Base-by-base conservation (phyloP, 2,113 vertebrate genomes). In the Eonycteris spelaea region DNA sequence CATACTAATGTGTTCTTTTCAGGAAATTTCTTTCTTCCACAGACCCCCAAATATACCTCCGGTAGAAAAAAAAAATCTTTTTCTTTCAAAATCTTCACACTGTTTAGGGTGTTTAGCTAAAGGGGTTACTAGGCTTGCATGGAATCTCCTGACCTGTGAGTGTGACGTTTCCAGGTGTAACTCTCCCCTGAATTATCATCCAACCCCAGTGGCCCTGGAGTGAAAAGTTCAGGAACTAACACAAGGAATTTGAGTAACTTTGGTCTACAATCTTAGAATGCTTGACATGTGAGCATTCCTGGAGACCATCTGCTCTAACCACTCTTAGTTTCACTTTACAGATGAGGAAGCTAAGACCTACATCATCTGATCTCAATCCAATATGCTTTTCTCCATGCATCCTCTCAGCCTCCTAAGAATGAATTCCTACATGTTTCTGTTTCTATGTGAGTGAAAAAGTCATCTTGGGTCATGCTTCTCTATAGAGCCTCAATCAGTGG, bases 381-480 rank as follows among this genome's bases (percentile, higher is more conserved):
- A 22, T 16, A 40, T 2, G 33, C n/a, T 85, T 85, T 97, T 67
- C 59, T 67, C 67, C 35, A 35, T 18, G 33, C 67, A 59, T 35
- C 16, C 6, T 35, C 6, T 1, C 38, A 5, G 35, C 24, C 38
- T 86, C 61, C 43, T 59, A 18, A 40, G 21, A 80, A 71, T 3
- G 16, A 63, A 53, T 79, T 78, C 15, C 59, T 80, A 59, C 24
- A 28, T 28, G 82, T 22, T 28, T 77, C 40, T 53, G n/a, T 79
- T 79, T 79, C 45, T 40, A 26, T 65, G 45, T 21, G 24, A 74
- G 35, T 22, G 7, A 57, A 80, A 71, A 94, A 82, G 93, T 83
- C 61, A 77, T 86, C 80, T 48, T 45, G 22, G 67, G 85, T 87
- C 91, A 83, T 16, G 45, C 67, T 88, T 88, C 61, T 68, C 65